Conservation (phyloP, 2,888 invertebrate species). For the Pelosia muscerda region DNA sequence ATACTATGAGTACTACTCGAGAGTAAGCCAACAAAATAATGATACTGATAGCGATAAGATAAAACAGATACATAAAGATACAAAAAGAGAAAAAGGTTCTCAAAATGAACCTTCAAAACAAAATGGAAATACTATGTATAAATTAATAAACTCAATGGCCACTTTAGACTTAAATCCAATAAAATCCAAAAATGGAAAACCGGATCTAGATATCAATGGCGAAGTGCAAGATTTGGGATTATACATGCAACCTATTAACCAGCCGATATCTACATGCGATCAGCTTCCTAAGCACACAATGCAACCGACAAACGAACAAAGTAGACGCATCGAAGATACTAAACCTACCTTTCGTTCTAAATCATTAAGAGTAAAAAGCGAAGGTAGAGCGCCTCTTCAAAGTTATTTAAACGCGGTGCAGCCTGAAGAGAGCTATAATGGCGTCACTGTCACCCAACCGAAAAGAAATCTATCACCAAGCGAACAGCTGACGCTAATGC, state of each 20-base stretch:
- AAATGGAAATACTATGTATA: slow-evolving; percentile 75
- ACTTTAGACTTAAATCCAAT: slow-evolving; percentile 79
- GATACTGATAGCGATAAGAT: slow-evolving; percentile 83
- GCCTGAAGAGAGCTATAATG: slow-evolving; percentile 70
- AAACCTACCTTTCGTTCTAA: slow-evolving; percentile 85
- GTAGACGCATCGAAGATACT: slow-evolving; percentile 76
- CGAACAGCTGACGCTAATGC: slow-evolving; percentile 83
- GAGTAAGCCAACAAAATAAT: slow-evolving; percentile 84
- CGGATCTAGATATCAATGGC: slow-evolving; percentile 69
- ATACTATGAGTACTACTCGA: slow-evolving; percentile 84
- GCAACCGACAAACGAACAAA: slow-evolving; percentile 74
- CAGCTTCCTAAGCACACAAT: slow-evolving; percentile 78
- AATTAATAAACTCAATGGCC: slow-evolving; percentile 82
- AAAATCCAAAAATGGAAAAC: slow-evolving; percentile 73
- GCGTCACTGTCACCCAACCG: slow-evolving; percentile 84
- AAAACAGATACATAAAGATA: slow-evolving; percentile 74
- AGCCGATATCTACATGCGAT: slow-evolving; percentile 81
- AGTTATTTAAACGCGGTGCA: slow-evolving; percentile 74
- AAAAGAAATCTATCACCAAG: slow-evolving; percentile 84
- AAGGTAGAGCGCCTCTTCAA: slow-evolving; percentile 80
- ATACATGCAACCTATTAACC: slow-evolving; percentile 80
- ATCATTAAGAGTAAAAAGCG: slow-evolving; percentile 84
- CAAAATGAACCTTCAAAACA: slow-evolving; percentile 53
- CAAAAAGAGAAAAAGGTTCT: slow-evolving; percentile 65
- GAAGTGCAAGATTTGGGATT: slow-evolving; percentile 82